Base-by-base conservation (phyloP, 2,113 vertebrate species). In the western clawed frog (Xenopus tropicalis) region DNA sequence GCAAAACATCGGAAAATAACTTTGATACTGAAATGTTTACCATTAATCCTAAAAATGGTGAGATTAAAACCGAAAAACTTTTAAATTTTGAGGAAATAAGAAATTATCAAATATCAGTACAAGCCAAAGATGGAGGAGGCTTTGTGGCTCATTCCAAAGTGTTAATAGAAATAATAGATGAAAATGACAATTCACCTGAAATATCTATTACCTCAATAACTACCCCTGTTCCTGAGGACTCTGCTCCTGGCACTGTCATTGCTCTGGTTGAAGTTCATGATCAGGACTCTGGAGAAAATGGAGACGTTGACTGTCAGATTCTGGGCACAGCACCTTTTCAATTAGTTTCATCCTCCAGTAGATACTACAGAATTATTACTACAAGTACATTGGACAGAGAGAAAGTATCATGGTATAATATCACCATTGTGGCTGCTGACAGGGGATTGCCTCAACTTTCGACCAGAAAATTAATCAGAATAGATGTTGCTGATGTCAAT, bases 331-430 rank as follows among this genome's bases (percentile, higher is more conserved):
- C 83, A 11, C 88, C 89, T 46, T 91, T 93, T 78, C 85, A 75
- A 59, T 76, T 93, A 21, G 46, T 87, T 23, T 75, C 66, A 0
- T 90, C 87, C 0, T 78, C 87, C 57, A 83, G 52, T 54, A 90
- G 84, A 23, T 88, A 85, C 8, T 90, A 88, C 64, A 91, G 85
- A 62, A 54, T 93, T 23, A 90, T 96, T 44, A 96, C 94, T 0
- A 92, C 88, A 0, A 91, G 90, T n/a, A 81, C 88, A 0, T 81
- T 98, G 79, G 96, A 98, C 80, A 83, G 96, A 20, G 96, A 98
- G 78, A 73, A 37, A 0, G 85, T 85, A 56, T 78, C 87, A 0
- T 90, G 94, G 68, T 97, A 97, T 81, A 96, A 94, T 8, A 75
- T 98, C 1, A 95, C 89, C 11, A 89, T 98, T 75, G 92, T 90